Evolutionary conservation across 2,113 vertebrate genomes (phyloP), one percentile per base, ranked within the genome.

Genomic region (Pedetes capensis): DNA sequence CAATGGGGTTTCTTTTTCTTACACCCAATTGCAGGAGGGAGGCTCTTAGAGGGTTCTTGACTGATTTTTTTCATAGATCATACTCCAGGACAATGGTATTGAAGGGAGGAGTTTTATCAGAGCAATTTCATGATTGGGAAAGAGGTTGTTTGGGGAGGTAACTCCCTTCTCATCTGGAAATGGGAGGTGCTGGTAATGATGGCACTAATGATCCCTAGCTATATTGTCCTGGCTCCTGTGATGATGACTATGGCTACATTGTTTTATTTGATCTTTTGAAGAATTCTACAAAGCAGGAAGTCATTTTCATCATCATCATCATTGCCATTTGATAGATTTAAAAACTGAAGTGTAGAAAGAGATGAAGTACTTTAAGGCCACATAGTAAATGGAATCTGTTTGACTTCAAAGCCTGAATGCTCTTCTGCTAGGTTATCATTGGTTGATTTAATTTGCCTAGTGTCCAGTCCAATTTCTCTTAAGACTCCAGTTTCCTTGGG

Each of bases 251-350:
- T 57, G 64, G 22, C 66, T 7, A 20, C 14, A 20, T 78, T 17
- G 55, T 80, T 89, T 91, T 84, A 34, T 88, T 90, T 89, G 82
- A 34, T 44, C 55, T 93, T 96, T 59, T 55, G n/a, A 88, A 81
- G 81, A 78, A 68, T 61, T 81, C 57, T 55, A 44, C 27, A 90
- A 42, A 92, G 44, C 18, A 86, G 63, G 69, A 61, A 83, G 22
- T 75, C 51, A 49, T 95, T 69, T 82, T 84, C 16, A 66, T 83
- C 63, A 53, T 86, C 27, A 39, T 59, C 12, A 68, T 39, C 16
- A 59, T 80, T 81, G 63, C 87, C 76, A 75, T 84, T 94, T 80
- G 66, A 44, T 2, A 69, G 34, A 93, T 39, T 74, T 71, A 79
- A 80, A 86, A 95, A 42, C 20, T 27, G 32, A 82, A 90, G 89